Conservation (phyloP, 2,113 vertebrate genomes). For the Cyphomyrus discorhynchus region DNA sequence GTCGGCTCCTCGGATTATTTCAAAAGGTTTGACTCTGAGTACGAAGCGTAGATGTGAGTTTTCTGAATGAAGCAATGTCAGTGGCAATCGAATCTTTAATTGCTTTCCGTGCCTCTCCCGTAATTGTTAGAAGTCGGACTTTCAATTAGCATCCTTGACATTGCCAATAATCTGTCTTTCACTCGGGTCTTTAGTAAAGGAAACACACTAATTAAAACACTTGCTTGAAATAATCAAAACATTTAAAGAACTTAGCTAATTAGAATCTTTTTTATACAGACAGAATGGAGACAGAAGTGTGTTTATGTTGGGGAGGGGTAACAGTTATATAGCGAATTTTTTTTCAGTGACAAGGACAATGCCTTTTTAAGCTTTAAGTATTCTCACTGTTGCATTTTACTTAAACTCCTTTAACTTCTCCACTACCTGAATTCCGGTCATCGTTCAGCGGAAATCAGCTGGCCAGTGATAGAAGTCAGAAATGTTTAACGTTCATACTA, state of each 20-base stretch:
- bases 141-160: conserved; percentile 72
- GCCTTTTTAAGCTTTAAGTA: background rate
- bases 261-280: conserved; percentile 45
- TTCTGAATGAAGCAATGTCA: conserved; percentile 36
- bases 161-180: conserved; percentile 68
- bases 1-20: conserved; percentile 33
- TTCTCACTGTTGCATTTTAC: conserved; percentile 3
- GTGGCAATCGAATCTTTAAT: conserved; percentile 48
- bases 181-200: conserved; percentile 56
- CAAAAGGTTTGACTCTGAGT: conserved; percentile 28
- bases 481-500: background rate
- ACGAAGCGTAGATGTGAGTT: conserved; percentile 32
- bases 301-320: conserved; percentile 12
- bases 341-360: conserved; percentile 15
- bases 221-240: conserved; percentile 63
- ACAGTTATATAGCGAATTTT: background rate
- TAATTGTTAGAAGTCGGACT: conserved; percentile 67
- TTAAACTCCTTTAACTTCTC: background rate
- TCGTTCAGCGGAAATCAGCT: background rate
- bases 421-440: background rate
- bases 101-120: conserved; percentile 51
- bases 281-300: conserved; percentile 14
- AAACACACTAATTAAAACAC: conserved; percentile 60
- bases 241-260: conserved; percentile 49
- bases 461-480: background rate